Conservation (phyloP, 2,113 vertebrate species). For the Lynx canadensis region DNA sequence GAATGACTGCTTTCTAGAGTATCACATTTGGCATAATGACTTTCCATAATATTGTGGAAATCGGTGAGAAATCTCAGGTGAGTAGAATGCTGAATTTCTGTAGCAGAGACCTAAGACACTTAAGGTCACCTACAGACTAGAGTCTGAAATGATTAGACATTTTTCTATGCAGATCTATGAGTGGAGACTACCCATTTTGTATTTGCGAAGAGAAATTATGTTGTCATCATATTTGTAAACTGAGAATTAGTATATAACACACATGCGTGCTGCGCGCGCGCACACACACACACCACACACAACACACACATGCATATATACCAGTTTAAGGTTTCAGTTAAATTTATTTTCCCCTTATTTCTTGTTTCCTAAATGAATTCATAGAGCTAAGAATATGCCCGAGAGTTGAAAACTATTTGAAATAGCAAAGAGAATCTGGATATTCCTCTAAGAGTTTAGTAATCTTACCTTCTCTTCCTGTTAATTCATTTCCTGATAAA, state of each 20-base stretch:
- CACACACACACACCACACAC: neutral
- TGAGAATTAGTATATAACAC: neutral
- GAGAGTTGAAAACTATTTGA: neutral
- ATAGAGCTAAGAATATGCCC: neutral
- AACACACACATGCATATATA: neutral
- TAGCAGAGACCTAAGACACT: neutral
- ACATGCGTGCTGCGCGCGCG: rapidly evolving
- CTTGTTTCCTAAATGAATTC: neutral
- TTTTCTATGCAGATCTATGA: neutral
- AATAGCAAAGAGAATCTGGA: neutral
- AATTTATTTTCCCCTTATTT: neutral
- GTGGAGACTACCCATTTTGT: neutral
- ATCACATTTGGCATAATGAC: neutral
- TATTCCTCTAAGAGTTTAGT: neutral
- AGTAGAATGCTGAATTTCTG: neutral
- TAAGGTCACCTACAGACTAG: neutral
- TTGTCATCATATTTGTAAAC: neutral
- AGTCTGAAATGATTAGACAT: neutral
- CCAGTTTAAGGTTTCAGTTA: neutral
- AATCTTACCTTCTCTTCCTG: neutral
- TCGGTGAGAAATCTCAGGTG: neutral
- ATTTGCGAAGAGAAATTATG: neutral
- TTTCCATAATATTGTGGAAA: neutral
- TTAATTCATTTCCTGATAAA: slow-evolving; percentile 14
- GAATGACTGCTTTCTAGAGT: neutral